Evolutionary conservation across 2,888 invertebrate genomes (phyloP), one percentile per base, ranked within the genome.

Genomic region (Leptinotarsa juncta): DNA sequence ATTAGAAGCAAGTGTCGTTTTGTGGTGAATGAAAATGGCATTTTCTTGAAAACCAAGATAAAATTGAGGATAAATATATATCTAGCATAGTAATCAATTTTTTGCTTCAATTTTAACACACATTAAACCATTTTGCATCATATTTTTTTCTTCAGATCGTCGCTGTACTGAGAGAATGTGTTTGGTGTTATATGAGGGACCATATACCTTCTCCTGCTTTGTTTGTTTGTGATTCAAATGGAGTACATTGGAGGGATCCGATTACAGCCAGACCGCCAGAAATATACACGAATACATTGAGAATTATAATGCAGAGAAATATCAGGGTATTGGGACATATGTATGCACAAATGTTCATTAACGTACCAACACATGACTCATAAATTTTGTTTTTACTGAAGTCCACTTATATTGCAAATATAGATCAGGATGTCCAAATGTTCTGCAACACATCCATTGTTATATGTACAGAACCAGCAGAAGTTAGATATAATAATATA

Each of bases 141-240:
- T 55, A 69, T 66, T 20, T 57, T 57, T 69, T 79, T 73, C 85
- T 88, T 72, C 85, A 93, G 95, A 92, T 96, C 78, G 94, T 94
- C 4, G 91, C 94, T 81, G 90, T 97, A 71, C 87, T 97, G 79
- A 91, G 94, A 68, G 96, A 97, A 84, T 95, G 95, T 83, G 91
- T 97, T 73, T 97, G 97, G 96, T 94, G 93, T 82, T 97, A 96
- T 85, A 93, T 97, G 87, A 92, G 95, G 79, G 96, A 96, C 84
- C 93, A 96, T 85, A 95, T 96, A 26, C 96, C 96, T 0, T 94
- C 96, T 0, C 96, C 96, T 0, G 94, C 94, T 0, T 87, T 95
- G 14, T 96, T 96, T 82, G 89, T 90, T 1, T 91, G 92, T 70
- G 94, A 94, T 84, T 87, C 90, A 51, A 91, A 91, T 82, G 93